Evolutionary conservation across 2,113 vertebrate genomes (phyloP).

Genomic region (Madoqua kirkii): DNA sequence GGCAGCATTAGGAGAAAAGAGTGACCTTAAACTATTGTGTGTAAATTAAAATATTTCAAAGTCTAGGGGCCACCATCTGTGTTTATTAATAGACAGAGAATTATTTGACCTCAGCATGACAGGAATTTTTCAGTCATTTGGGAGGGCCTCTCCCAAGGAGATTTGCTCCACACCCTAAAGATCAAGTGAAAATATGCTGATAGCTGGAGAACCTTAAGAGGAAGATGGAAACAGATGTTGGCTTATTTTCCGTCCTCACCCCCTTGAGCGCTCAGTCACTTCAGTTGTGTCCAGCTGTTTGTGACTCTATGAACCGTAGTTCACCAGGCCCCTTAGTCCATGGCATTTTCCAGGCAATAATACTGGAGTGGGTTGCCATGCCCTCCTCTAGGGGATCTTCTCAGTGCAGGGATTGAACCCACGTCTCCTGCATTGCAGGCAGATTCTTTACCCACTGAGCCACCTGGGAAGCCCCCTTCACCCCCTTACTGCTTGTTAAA

Average conservation of each 20-base stretch:
- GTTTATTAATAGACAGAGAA: conserved; percentile 38
- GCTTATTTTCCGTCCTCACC: neutral
- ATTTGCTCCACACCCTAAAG: neutral
- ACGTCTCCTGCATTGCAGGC: neutral
- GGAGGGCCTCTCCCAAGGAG: conserved; percentile 2
- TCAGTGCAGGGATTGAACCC: neutral
- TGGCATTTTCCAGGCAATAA: neutral
- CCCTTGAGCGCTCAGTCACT: neutral
- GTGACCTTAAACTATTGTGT: neutral
- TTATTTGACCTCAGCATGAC: conserved; percentile 7
- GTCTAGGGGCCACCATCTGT: neutral
- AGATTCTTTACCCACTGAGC: neutral
- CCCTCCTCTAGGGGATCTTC: neutral
- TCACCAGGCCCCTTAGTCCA: neutral
- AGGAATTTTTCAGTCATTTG: neutral
- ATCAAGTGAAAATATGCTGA: conserved; percentile 5
- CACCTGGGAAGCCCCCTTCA: neutral
- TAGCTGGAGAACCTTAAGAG: neutral
- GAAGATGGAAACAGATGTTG: neutral
- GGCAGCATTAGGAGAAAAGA: neutral
- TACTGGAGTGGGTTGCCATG: neutral
- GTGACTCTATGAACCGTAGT: neutral
- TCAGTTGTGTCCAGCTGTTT: neutral
- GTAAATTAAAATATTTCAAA: conserved; percentile 29
- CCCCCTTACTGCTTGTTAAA: neutral